phyloP scores from a whole-genome alignment of 2,113 vertebrate species.

The Mormyrus lacerda region DNA sequence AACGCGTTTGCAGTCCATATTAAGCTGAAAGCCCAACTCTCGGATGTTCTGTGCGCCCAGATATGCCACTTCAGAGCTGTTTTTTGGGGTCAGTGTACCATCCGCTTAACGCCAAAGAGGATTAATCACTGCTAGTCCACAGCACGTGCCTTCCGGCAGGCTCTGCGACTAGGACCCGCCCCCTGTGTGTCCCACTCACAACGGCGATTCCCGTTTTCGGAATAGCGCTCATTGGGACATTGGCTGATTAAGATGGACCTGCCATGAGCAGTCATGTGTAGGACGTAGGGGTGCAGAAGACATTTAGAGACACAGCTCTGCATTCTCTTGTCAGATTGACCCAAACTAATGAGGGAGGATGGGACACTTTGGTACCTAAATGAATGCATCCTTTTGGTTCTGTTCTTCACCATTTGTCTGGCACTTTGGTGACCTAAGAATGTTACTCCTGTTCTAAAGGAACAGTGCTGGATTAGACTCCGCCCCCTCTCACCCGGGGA shows the following conservation, averaged over 20 bases:
- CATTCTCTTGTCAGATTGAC: neutral
- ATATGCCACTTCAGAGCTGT: neutral
- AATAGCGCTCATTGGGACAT: neutral
- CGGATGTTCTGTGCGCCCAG: neutral
- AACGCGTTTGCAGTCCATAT: neutral
- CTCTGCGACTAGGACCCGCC: neutral
- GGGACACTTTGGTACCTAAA: neutral
- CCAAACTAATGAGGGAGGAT: neutral
- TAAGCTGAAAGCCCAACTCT: neutral
- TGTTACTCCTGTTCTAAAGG: neutral
- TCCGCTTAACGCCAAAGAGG: neutral
- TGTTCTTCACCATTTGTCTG: neutral
- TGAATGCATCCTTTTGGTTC: neutral
- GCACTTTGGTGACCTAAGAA: neutral
- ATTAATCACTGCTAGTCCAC: neutral
- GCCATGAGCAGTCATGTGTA: neutral
- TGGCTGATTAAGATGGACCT: neutral
- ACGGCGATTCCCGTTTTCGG: neutral
- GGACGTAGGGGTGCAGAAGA: neutral
- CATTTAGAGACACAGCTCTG: neutral
- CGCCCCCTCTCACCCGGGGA: neutral
- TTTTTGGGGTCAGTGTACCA: conserved; percentile 5
- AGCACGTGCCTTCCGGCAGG: neutral
- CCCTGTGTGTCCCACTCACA: neutral
- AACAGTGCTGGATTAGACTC: neutral